Conservation (phyloP, 2,797 vertebrate genomes). For the Lacerta agilis region DNA sequence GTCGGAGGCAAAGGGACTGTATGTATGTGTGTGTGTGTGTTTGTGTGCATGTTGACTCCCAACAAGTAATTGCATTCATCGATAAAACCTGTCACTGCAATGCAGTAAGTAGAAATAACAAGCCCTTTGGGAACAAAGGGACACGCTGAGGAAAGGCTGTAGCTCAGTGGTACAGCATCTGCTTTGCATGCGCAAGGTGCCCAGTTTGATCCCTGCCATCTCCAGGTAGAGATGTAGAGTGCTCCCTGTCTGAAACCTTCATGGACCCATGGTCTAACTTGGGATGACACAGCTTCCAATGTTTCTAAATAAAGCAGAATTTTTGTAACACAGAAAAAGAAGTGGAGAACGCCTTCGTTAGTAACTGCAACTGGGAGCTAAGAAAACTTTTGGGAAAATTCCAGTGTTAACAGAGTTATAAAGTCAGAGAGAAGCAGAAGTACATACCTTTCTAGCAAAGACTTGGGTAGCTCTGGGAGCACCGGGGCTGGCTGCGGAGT, state of each 20-base stretch:
- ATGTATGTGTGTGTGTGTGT: too few relatives aligned
- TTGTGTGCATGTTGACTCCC: background rate
- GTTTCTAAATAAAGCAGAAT: background rate
- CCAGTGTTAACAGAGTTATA: background rate
- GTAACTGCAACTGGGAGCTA: background rate
- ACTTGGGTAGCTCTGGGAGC: background rate
- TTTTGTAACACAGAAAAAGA: constrained; percentile 18
- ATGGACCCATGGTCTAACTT: too few relatives aligned
- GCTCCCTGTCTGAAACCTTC: too few relatives aligned
- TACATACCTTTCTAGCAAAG: constrained; percentile 62
- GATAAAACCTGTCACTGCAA: background rate
- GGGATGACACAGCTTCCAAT: too few relatives aligned
- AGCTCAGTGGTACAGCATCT: too few relatives aligned
- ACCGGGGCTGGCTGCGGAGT: constrained; percentile 36
- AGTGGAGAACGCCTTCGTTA: background rate
- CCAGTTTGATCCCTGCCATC: too few relatives aligned
- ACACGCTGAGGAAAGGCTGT: too few relatives aligned
- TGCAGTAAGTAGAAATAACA: background rate
- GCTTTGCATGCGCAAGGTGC: too few relatives aligned
- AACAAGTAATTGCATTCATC: constrained; percentile 2
- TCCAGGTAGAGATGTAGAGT: too few relatives aligned
- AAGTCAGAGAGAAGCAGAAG: constrained; percentile 27
- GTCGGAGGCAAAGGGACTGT: background rate
- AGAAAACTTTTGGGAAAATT: background rate
- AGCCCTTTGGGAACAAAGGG: too few relatives aligned